Evolutionary conservation across 1,140 invertebrate genomes (phyloP).

Genomic region (Drosophila aff.): DNA sequence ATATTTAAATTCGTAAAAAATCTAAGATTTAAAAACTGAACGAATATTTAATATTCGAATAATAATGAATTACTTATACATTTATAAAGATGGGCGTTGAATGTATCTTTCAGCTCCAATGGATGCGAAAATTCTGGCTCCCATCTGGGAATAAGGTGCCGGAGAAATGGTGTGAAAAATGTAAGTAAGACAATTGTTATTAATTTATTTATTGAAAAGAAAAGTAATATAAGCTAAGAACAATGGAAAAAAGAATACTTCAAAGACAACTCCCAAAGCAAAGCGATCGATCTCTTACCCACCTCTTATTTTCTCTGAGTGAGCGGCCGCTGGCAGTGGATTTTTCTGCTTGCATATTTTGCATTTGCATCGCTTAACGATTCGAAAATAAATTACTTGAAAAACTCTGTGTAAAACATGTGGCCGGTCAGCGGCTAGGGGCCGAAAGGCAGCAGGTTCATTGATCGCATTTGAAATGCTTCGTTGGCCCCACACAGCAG

Average conservation of each 20-base stretch:
- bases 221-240: background rate
- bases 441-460: conserved; percentile 63
- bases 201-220: background rate
- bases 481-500: conserved; percentile 51
- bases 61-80: too few relatives aligned
- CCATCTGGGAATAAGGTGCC: background rate
- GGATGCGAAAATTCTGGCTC: background rate
- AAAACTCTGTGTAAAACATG: conserved; percentile 71
- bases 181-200: background rate
- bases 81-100: too few relatives aligned
- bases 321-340: background rate
- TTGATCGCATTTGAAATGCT: conserved; percentile 80
- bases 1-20: too few relatives aligned
- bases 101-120: background rate
- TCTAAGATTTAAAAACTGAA: too few relatives aligned
- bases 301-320: background rate
- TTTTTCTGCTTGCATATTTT: conserved; percentile 54
- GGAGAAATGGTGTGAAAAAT: background rate
- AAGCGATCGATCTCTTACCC: background rate
- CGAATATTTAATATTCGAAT: too few relatives aligned
- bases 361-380: conserved; percentile 76
- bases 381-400: conserved; percentile 76
- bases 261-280: too few relatives aligned
- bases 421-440: conserved; percentile 33
- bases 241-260: too few relatives aligned